Evolutionary conservation across 2,888 invertebrate species (phyloP).

Genomic region (Allolobophora icterica): DNA sequence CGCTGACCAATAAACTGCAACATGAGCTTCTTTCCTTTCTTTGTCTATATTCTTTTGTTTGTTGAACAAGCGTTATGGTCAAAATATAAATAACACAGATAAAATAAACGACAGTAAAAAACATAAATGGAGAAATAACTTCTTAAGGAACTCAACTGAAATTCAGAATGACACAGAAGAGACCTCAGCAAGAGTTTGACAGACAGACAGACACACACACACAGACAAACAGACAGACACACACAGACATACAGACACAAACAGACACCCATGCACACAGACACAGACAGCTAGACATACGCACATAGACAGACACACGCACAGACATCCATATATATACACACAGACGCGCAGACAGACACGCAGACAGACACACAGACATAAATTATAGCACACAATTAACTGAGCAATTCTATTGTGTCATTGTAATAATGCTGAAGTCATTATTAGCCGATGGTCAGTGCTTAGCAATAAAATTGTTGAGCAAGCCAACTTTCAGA

Average conservation of each 20-base stretch:
- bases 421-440: no score
- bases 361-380: neutral
- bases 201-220: neutral
- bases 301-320: no score
- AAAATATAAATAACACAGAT: neutral
- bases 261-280: neutral
- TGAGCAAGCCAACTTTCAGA: no score
- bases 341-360: no score
- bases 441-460: no score
- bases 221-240: neutral
- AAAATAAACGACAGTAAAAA: neutral
- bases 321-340: no score
- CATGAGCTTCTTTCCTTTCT: neutral
- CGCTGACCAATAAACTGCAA: neutral
- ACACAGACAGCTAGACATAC: neutral
- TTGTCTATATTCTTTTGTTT: neutral
- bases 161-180: neutral
- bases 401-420: no score
- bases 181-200: neutral
- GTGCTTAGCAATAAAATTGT: no score
- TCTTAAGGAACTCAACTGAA: neutral
- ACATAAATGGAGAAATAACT: neutral
- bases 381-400: no score
- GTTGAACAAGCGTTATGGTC: neutral
- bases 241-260: neutral